phyloP scores from a whole-genome alignment of 2,113 vertebrate species.

The Osmerus mordax region DNA sequence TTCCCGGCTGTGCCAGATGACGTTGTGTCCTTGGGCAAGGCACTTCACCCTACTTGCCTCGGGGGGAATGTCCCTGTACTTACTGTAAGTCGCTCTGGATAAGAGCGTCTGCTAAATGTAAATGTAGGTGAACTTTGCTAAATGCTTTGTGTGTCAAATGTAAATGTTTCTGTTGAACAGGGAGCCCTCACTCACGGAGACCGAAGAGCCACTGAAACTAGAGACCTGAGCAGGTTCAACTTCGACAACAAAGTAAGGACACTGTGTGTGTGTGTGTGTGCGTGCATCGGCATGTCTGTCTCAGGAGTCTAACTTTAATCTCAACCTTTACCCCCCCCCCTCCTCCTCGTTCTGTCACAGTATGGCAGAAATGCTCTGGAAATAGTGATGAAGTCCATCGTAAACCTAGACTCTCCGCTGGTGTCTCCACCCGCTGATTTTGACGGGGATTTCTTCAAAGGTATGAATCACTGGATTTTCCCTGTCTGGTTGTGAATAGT shows the following conservation, averaged over 20 bases:
- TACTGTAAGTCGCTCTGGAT: too few relatives aligned
- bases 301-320: background rate
- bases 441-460: constrained; percentile 98
- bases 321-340: background rate
- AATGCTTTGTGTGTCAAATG: background rate
- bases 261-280: background rate
- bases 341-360: constrained; percentile 62
- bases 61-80: too few relatives aligned
- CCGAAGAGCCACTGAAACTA: constrained; percentile 93
- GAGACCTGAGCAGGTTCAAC: constrained; percentile 96
- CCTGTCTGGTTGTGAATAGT: background rate
- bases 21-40: too few relatives aligned
- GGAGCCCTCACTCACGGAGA: constrained; percentile 97
- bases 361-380: constrained; percentile 97
- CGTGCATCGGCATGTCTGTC: background rate
- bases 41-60: too few relatives aligned
- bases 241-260: constrained; percentile 95
- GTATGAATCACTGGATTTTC: constrained; percentile 56
- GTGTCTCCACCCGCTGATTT: constrained; percentile 90
- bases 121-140: too few relatives aligned
- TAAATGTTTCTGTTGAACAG: constrained; percentile 56
- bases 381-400: constrained; percentile 98
- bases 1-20: too few relatives aligned
- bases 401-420: constrained; percentile 89
- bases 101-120: too few relatives aligned